Evolutionary conservation across 92 coral and sea anemone genomes (phyloP).

Genomic region (Parazoanthus swiftii): DNA sequence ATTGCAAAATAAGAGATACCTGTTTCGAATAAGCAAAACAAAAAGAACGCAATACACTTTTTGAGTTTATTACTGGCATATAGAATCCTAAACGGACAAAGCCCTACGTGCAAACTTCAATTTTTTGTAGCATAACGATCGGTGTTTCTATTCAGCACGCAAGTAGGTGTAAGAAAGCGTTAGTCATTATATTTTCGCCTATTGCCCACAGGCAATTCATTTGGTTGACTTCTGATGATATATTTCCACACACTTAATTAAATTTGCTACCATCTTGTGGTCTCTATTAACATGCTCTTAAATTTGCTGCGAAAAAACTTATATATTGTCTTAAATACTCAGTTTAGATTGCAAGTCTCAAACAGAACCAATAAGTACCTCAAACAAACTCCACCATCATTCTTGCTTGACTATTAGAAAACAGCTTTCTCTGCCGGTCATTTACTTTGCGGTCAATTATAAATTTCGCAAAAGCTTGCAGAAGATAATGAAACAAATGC

Average conservation of each 20-base stretch:
- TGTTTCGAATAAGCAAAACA: too few species aligned
- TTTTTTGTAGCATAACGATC: neutral
- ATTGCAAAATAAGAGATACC: neutral
- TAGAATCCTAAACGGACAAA: neutral
- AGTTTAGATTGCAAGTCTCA: neutral
- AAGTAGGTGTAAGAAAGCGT: neutral
- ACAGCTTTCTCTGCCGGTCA: neutral
- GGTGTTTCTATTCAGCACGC: neutral
- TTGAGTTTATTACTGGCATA: neutral
- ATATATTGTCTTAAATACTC: too few species aligned
- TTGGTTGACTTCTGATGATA: neutral
- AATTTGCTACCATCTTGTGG: neutral
- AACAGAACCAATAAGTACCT: neutral
- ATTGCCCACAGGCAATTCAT: neutral
- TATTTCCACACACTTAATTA: neutral
- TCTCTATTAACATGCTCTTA: neutral
- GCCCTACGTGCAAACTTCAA: too few species aligned
- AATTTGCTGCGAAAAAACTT: neutral
- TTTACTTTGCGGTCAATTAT: neutral
- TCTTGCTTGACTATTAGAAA: too few species aligned
- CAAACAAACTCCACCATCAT: neutral
- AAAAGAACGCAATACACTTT: neutral
- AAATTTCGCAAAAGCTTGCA: neutral
- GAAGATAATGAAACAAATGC: neutral
- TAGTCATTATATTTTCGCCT: neutral